phyloP scores from a whole-genome alignment of 2,113 vertebrate species.

The Lipophrys pholis region DNA sequence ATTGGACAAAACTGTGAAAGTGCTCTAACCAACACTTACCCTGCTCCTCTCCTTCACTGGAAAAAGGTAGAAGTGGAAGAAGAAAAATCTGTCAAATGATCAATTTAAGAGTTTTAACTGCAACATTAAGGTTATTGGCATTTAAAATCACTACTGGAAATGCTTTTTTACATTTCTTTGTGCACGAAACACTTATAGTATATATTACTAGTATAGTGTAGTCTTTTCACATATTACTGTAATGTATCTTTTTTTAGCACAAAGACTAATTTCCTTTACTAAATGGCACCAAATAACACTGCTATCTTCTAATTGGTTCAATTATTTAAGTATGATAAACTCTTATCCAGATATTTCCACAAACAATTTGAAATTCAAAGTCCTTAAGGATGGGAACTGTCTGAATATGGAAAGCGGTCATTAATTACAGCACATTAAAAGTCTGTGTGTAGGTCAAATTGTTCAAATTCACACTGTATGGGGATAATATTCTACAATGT shows the following conservation, averaged over 20 bases:
- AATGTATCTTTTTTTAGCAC: too few relatives aligned
- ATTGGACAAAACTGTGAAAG: conserved; percentile 76
- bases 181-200: too few relatives aligned
- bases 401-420: background rate
- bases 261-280: too few relatives aligned
- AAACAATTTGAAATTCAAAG: conserved; percentile 2
- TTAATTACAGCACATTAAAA: background rate
- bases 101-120: background rate
- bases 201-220: too few relatives aligned
- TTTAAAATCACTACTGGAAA: too few relatives aligned
- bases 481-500: background rate
- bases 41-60: conserved; percentile 20
- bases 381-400: conserved; percentile 35
- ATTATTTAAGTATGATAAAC: too few relatives aligned
- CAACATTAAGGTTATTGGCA: too few relatives aligned
- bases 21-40: conserved; percentile 55
- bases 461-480: background rate
- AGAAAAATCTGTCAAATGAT: conserved; percentile 6
- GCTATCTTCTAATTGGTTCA: too few relatives aligned
- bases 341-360: background rate
- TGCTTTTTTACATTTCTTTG: too few relatives aligned
- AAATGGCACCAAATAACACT: too few relatives aligned
- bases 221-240: too few relatives aligned
- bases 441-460: background rate
- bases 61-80: conserved; percentile 11